phyloP scores from a whole-genome alignment of 1,140 invertebrate genomes.

The Helicoverpa armigera region DNA sequence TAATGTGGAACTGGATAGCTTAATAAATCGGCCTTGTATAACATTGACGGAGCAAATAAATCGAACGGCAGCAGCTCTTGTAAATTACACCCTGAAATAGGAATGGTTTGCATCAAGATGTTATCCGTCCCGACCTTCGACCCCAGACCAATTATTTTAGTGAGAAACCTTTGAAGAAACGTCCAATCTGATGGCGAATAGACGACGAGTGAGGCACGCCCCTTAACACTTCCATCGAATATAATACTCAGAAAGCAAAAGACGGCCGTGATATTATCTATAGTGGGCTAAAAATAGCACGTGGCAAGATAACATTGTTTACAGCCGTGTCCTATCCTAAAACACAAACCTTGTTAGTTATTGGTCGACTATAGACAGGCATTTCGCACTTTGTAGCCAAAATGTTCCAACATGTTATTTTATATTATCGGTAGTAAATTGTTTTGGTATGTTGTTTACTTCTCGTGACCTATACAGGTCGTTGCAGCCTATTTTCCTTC shows the following conservation, averaged over 20 bases:
- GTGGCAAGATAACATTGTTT: conserved; percentile 38
- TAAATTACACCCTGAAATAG: conserved; percentile 13
- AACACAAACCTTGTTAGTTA: conserved; percentile 15
- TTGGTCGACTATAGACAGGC: not conserved
- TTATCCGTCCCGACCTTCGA: conserved; percentile 23
- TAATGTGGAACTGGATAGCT: conserved; percentile 19
- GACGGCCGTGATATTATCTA: conserved; percentile 32
- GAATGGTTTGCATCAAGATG: conserved; percentile 16
- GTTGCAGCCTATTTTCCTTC: not conserved
- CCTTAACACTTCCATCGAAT: conserved; percentile 30
- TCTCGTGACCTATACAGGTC: conserved; percentile 2
- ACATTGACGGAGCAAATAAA: not conserved
- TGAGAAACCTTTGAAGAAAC: conserved; percentile 20
- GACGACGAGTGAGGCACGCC: not conserved
- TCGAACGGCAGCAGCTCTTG: conserved; percentile 13
- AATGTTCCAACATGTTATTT: conserved; percentile 22
- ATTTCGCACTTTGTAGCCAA: not conserved
- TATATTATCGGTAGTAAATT: not conserved
- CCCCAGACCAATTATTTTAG: conserved; percentile 30
- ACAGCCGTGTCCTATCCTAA: conserved; percentile 15
- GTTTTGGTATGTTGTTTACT: not conserved
- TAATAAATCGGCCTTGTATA: not conserved
- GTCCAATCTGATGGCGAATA: conserved; percentile 22
- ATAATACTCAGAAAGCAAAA: conserved; percentile 20
- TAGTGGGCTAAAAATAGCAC: conserved; percentile 40